These are phyloP conservation scores for Parnassius orleans DNA, from an alignment of 2,888 invertebrate species.

Conservation along the genomic window DNA sequence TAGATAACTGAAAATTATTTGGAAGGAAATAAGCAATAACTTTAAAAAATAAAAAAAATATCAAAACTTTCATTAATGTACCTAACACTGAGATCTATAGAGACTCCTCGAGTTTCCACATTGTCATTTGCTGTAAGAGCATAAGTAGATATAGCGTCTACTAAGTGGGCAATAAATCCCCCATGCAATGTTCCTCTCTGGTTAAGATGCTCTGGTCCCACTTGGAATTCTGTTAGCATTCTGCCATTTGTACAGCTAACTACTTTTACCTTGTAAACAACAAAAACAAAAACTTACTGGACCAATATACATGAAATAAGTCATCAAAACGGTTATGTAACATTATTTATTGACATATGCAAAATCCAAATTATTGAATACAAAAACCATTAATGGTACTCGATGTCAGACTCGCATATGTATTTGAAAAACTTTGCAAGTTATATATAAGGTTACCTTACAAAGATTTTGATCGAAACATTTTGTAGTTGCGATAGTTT, in stretches of 20 bases:
- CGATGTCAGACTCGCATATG: neutral
- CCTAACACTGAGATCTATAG: conserved; percentile 91
- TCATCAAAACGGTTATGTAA: too few species aligned
- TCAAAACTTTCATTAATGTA: conserved; percentile 53
- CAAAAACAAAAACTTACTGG: neutral
- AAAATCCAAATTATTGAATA: too few species aligned
- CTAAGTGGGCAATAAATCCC: conserved; percentile 90
- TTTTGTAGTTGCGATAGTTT: conserved; percentile 64
- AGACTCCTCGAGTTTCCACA: conserved; percentile 86
- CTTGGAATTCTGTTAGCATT: conserved; percentile 87
- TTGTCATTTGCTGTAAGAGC: conserved; percentile 86
- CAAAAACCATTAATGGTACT: too few species aligned
- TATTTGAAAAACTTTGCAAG: neutral
- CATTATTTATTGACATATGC: too few species aligned
- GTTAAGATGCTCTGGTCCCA: conserved; percentile 88
- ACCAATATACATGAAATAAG: neutral
- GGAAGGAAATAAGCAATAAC: neutral
- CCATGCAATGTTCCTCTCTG: conserved; percentile 89
- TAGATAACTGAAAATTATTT: conserved; percentile 83
- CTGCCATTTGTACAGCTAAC: conserved; percentile 84
- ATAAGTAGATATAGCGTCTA: conserved; percentile 86
- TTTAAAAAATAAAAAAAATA: neutral
- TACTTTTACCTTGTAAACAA: conserved; percentile 55
- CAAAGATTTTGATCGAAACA: conserved; percentile 68
- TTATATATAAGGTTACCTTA: conserved; percentile 47